These are phyloP conservation scores for Pogonus chalceus DNA, from an alignment of 1,140 invertebrate genomes.

Conservation along the genomic window DNA sequence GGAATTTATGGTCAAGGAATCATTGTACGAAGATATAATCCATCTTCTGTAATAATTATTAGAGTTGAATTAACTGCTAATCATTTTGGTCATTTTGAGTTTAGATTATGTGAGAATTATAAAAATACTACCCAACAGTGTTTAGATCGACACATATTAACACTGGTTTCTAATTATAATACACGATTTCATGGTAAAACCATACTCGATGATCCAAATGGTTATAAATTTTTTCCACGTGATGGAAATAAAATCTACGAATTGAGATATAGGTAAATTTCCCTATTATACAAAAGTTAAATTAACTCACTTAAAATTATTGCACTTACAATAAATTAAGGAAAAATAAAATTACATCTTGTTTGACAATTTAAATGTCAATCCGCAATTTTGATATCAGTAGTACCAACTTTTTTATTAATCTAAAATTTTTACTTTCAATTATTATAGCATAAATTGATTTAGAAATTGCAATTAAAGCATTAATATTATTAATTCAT, in stretches of 20 bases:
- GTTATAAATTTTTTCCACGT: constrained; percentile 56
- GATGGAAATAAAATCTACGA: constrained; percentile 70
- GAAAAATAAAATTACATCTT: no score
- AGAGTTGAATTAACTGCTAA: constrained; percentile 68
- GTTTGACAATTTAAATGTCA: no score
- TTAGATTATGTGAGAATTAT: constrained; percentile 61
- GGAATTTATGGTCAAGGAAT: constrained; percentile 72
- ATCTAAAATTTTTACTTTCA: no score
- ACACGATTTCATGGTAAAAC: no score
- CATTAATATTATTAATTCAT: no score
- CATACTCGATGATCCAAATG: constrained; percentile 31
- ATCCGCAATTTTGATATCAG: no score
- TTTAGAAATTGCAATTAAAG: no score
- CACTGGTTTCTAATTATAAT: constrained; percentile 30
- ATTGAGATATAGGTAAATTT: constrained; percentile 36
- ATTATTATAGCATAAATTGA: no score
- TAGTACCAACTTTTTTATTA: no score
- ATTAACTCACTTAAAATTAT: no score
- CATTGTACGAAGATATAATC: constrained; percentile 65
- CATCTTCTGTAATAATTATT: constrained; percentile 55
- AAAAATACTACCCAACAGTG: constrained; percentile 61
- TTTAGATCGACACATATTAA: constrained; percentile 59
- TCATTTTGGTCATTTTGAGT: constrained; percentile 81
- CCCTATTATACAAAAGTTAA: no score
- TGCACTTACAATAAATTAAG: no score